A percentile compares a stretch with the other conserved stretches of the same genome.
phyloP scores from a whole-genome alignment of 1,140 invertebrate species.

The Popillia japonica region DNA sequence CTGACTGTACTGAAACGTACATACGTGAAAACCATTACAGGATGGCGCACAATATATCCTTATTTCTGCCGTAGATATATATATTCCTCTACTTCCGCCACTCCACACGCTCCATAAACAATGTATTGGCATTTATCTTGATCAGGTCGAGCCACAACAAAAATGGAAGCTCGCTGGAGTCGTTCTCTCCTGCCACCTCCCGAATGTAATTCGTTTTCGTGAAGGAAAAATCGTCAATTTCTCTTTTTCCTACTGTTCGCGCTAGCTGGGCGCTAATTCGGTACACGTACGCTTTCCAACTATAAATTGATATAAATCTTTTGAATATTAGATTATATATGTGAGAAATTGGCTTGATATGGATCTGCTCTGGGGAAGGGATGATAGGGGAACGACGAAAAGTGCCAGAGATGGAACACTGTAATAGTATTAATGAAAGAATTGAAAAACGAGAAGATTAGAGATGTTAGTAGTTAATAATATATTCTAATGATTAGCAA shows the following conservation, averaged over 20 bases:
- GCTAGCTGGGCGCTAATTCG: neutral
- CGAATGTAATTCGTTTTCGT: slow-evolving; percentile 23
- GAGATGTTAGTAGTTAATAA: too few species aligned
- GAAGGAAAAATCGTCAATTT: slow-evolving; percentile 29
- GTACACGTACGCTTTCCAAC: slow-evolving; percentile 28
- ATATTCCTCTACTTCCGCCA: neutral
- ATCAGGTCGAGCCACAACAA: neutral
- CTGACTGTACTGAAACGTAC: too few species aligned
- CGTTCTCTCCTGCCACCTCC: neutral
- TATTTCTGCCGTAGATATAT: neutral
- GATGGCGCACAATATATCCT: neutral
- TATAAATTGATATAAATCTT: too few species aligned
- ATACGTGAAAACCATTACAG: neutral
- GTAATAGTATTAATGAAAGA: too few species aligned
- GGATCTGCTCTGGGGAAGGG: too few species aligned
- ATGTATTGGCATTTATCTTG: slow-evolving; percentile 30
- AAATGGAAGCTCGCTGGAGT: slow-evolving; percentile 3
- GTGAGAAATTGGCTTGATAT: slow-evolving; percentile 21
- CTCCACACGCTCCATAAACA: slow-evolving; percentile 12
- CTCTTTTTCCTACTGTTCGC: neutral
- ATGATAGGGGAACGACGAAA: too few species aligned
- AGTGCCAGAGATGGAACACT: too few species aligned
- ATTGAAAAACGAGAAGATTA: too few species aligned
- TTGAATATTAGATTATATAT: slow-evolving; percentile 25
- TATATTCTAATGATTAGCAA: too few species aligned